Base-by-base conservation (phyloP, 2,113 vertebrate genomes). In the Pedetes capensis region DNA sequence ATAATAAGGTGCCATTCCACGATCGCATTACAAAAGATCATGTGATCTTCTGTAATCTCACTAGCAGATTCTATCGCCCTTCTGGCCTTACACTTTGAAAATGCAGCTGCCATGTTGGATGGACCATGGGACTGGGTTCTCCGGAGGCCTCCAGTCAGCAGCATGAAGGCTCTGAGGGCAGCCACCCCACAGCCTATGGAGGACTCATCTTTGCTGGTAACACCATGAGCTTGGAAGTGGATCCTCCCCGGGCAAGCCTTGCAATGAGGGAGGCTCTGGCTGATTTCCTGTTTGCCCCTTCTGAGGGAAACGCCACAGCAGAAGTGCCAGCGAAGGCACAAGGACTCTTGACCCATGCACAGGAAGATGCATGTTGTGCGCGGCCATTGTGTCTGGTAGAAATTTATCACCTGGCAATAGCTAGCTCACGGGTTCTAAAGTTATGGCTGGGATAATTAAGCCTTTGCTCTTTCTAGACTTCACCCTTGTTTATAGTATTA, bases 11-110 rank as follows among this genome's bases (percentile, higher is more conserved):
- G 22, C 25, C 51, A 47, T 25, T 32, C 8, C 1, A 0, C 13
- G 59, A 32, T 39, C 12, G n/a, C 11, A 12, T 6, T 3, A 14
- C 20, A 23, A 11, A 51, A 37, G 8, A 18, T 2, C 0, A 2
- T 14, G 69, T n/a, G n/a, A n/a, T n/a, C n/a, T n/a, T 17, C 71
- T 25, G 44, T 17, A 3, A 3, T 1, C 13, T 32, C 27, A 16
- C 23, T 25, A 1, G 68, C 10, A 3, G 25, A 25, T 10, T 3
- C 47, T n/a, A 12, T 2, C 34, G 55, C 49, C 2, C 25, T 6
- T 75, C 61, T 11, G 5, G 34, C 22, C 11, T 47, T 8, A 32
- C 2, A 2, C 44, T 44, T 76, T 16, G 55, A 44, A 6, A 6
- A 61, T 22, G 8, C 49, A 49, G 44, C 47, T 49, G 53, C 37